Evolutionary conservation across 1,140 invertebrate genomes (phyloP).

Genomic region (Manduca sexta): DNA sequence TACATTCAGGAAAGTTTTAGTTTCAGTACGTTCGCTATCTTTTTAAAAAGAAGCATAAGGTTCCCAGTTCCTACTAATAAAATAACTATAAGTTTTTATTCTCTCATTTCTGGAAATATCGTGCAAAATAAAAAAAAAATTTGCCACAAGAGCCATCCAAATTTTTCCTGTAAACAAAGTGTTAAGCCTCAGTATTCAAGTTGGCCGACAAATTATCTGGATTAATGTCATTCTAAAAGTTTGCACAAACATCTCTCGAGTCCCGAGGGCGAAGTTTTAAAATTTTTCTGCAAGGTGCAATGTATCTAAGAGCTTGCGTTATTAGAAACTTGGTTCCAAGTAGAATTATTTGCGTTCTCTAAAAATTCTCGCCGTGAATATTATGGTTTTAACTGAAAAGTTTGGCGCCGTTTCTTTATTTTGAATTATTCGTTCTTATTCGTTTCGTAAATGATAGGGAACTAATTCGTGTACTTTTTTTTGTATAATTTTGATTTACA

Average conservation of each 20-base stretch:
- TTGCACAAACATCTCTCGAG: conserved; percentile 40
- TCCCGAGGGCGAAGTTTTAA: conserved; percentile 28
- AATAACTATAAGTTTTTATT: too few species aligned
- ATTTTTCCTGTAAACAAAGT: too few species aligned
- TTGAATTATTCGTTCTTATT: neutral
- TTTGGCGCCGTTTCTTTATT: neutral
- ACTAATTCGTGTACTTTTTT: too few species aligned
- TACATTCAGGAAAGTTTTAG: too few species aligned
- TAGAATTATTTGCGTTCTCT: too few species aligned
- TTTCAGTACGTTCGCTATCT: too few species aligned
- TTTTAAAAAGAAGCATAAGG: too few species aligned
- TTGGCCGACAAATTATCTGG: conserved; percentile 30
- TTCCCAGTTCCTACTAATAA: too few species aligned
- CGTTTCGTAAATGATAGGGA: neutral
- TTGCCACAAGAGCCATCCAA: neutral
- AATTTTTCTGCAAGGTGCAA: conserved; percentile 50
- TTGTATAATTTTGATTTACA: too few species aligned
- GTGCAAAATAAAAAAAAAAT: neutral
- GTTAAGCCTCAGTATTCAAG: conserved; percentile 21
- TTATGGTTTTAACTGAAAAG: conserved; percentile 27
- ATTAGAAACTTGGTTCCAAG: conserved; percentile 43
- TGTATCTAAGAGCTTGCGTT: conserved; percentile 45
- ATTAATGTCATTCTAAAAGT: conserved; percentile 51
- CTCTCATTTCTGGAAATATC: too few species aligned
- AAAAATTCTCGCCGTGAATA: conserved; percentile 25